Percentiles rank a stretch among this genome's conserved stretches.
Evolutionary conservation across 2,888 invertebrate genomes (phyloP).

Genomic region (Imbricaverruca yamaguchii): DNA sequence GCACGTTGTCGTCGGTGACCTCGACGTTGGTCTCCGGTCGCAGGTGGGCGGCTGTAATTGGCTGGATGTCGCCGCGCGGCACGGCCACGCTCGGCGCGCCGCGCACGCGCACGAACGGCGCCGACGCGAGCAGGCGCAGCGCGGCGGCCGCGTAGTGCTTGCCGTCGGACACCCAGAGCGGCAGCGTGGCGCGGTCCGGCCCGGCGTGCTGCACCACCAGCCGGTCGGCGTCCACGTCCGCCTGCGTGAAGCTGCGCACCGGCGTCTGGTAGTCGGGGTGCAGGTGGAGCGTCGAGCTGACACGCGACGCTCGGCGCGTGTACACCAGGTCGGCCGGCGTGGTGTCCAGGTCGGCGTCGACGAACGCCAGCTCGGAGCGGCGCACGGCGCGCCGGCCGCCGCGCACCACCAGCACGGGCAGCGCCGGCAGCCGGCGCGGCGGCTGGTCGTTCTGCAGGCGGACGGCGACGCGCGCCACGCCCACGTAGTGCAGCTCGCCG

Average conservation of each 20-base stretch:
- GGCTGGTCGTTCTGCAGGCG: slow-evolving; percentile 83
- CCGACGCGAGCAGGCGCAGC: slow-evolving; percentile 79
- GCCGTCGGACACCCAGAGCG: slow-evolving; percentile 82
- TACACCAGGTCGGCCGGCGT: slow-evolving; percentile 68
- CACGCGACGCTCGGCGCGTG: slow-evolving; percentile 66
- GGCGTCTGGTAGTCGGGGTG: slow-evolving; percentile 46
- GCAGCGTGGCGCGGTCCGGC: slow-evolving; percentile 62
- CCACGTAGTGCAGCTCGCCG: slow-evolving; percentile 70
- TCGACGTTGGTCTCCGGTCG: slow-evolving; percentile 53
- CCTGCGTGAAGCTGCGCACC: slow-evolving; percentile 77
- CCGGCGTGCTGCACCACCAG: slow-evolving; percentile 80
- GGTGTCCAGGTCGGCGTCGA: slow-evolving; percentile 76
- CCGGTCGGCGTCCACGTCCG: slow-evolving; percentile 72
- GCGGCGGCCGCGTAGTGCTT: slow-evolving; percentile 69
- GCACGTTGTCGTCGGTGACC: slow-evolving; percentile 7
- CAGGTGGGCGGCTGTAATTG: slow-evolving; percentile 41
- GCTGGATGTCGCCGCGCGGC: slow-evolving; percentile 35
- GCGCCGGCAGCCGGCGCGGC: slow-evolving; percentile 63
- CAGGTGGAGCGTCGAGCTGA: slow-evolving; percentile 72
- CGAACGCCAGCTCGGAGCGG: slow-evolving; percentile 65
- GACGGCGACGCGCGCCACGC: slow-evolving; percentile 68
- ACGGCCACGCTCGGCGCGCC: slow-evolving; percentile 43
- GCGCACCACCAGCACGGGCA: slow-evolving; percentile 75
- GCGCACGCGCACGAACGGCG: slow-evolving; percentile 65
- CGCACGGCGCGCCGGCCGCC: slow-evolving; percentile 71